phyloP scores from a whole-genome alignment of 2,113 vertebrate genomes.

The Eretmochelys imbricata region DNA sequence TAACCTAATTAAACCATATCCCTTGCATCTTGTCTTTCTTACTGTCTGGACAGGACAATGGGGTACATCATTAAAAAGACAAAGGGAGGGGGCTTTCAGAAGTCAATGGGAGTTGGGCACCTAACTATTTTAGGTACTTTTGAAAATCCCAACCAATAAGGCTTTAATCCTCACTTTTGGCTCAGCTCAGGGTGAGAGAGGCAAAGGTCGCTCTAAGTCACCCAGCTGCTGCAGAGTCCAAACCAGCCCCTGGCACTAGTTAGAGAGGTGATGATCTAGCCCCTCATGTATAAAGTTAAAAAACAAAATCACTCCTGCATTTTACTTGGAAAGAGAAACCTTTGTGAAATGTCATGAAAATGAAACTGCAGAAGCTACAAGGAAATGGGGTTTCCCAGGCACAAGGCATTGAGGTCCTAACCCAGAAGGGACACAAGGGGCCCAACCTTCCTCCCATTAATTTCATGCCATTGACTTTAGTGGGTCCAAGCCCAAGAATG shows the following conservation, averaged over 20 bases:
- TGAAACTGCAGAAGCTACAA: conserved; percentile 15
- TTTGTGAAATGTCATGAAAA: conserved; percentile 20
- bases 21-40: background rate
- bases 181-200: background rate
- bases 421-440: conserved; percentile 3
- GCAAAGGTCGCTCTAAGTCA: background rate
- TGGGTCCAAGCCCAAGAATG: conserved; percentile 39
- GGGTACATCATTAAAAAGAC: background rate
- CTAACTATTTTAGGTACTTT: background rate
- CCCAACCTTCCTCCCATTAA: conserved; percentile 49
- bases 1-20: background rate
- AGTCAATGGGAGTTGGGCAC: background rate
- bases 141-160: background rate
- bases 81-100: background rate
- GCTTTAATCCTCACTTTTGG: background rate
- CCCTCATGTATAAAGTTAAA: background rate
- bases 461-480: conserved; percentile 51
- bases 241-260: background rate
- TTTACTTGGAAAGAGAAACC: conserved; percentile 13
- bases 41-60: fast-evolving
- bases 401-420: conserved; percentile 55
- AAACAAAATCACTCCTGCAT: background rate
- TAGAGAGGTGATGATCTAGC: conserved; percentile 15
- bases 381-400: conserved; percentile 51
- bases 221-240: background rate